phyloP scores from a whole-genome alignment of 2,888 invertebrate species.

The Meandrusa payeni region DNA sequence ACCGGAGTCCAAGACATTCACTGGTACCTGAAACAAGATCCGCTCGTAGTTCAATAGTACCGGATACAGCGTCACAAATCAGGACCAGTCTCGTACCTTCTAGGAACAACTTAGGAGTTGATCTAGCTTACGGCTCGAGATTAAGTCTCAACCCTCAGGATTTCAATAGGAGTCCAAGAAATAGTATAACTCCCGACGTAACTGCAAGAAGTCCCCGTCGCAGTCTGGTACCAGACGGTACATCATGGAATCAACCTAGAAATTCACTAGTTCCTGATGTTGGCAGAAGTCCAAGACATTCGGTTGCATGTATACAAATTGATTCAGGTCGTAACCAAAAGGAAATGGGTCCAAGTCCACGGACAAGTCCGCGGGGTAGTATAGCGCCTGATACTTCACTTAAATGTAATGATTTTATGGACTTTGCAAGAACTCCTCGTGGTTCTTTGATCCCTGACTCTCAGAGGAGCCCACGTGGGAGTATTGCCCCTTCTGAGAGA shows the following conservation, averaged over 20 bases:
- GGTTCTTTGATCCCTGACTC: constrained; percentile 82
- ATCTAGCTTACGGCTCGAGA: constrained; percentile 76
- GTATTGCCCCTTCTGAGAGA: constrained; percentile 78
- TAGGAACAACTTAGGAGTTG: constrained; percentile 82
- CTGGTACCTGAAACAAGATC: constrained; percentile 79
- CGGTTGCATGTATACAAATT: constrained; percentile 72
- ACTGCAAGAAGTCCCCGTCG: constrained; percentile 81
- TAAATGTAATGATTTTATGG: constrained; percentile 69
- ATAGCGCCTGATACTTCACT: constrained; percentile 66
- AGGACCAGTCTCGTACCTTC: constrained; percentile 79
- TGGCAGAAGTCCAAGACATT: constrained; percentile 82
- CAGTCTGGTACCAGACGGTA: constrained; percentile 81
- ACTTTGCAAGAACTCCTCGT: constrained; percentile 73
- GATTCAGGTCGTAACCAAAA: constrained; percentile 67
- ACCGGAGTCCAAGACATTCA: constrained; percentile 79
- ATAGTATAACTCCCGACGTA: constrained; percentile 70
- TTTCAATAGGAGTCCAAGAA: constrained; percentile 72
- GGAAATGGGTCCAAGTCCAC: constrained; percentile 73
- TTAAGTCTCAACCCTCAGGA: constrained; percentile 81
- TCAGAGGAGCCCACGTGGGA: constrained; percentile 82
- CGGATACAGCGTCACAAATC: constrained; percentile 78
- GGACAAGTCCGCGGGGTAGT: constrained; percentile 82
- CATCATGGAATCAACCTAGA: constrained; percentile 78
- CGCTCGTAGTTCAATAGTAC: constrained; percentile 83
- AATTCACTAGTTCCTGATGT: constrained; percentile 81